Evolutionary conservation across 2,113 vertebrate species (phyloP), one percentile per base, ranked within the genome.

Genomic region (Ctenomys sociabilis): DNA sequence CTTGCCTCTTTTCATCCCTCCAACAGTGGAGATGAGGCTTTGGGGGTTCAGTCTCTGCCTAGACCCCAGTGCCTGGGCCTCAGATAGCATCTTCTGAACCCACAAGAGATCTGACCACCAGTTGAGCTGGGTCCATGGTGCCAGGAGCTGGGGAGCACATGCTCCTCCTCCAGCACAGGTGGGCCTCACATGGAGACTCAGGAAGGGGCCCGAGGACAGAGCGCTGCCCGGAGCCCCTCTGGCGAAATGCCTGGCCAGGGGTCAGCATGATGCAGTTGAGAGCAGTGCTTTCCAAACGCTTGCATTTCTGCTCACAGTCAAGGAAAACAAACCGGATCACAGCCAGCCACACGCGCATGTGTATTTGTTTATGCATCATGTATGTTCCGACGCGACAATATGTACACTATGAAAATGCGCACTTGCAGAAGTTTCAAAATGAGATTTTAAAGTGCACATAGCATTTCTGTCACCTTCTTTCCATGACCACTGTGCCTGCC

Each of bases 281-380:
- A 80, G 40, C 43, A 32, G 8, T 0, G 0, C 11, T 61, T 35
- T 64, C 19, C 37, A 52, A 64, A 32, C 10, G 30, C 82, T 52
- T 61, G 37, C 12, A 10, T 72, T 57, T 82, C 45, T 61, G 30
- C 90, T 88, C 22, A 40, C 13, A 43, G 26, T n/a, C 40, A 66
- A 84, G 88, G n/a, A 35, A 64, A 94, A 40, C 2, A 75, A 90
- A 1, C 14, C n/a, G 30, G n/a, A 40, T 17, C 49, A n/a, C 5
- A 40, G 49, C 61, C 54, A 32, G 45, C 68, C 35, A 7, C 24
- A 21, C 5, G 54, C 30, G 22, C 73, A 11, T 75, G 24, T 21
- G 22, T 82, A 75, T 93, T 73, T 91, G 35, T 82, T 95, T 82
- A 93, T 32, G 88, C 80, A 30, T 61, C 24, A 32, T 40, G 59